Percentiles rank a stretch among this genome's conserved stretches.
phyloP scores from a whole-genome alignment of 2,113 vertebrate species.

The Cebus imitator region DNA sequence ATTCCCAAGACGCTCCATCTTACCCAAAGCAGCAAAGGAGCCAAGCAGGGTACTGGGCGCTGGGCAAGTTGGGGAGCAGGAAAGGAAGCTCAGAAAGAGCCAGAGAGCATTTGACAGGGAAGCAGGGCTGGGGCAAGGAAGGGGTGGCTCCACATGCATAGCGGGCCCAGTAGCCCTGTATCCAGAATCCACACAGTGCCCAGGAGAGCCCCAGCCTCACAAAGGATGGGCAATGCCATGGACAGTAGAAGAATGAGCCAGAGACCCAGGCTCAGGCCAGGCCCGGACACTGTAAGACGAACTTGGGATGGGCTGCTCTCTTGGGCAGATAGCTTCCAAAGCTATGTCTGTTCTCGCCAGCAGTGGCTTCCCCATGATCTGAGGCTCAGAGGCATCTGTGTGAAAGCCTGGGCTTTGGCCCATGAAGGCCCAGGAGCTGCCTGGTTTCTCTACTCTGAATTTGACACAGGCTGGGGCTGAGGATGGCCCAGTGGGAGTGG shows the following conservation, averaged over 20 bases:
- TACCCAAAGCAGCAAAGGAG: neutral
- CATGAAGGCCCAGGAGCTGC: neutral
- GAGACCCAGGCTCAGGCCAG: neutral
- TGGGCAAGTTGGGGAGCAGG: neutral
- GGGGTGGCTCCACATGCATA: rapidly evolving
- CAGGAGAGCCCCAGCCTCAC: neutral
- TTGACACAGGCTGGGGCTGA: neutral
- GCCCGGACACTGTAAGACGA: neutral
- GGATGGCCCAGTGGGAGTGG: neutral
- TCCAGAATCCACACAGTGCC: neutral
- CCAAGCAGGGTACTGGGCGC: neutral
- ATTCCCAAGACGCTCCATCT: neutral
- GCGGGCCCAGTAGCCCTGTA: too few relatives aligned
- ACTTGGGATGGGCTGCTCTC: neutral
- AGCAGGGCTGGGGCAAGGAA: neutral
- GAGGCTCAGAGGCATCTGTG: neutral
- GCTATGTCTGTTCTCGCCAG: neutral
- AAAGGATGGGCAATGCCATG: too few relatives aligned
- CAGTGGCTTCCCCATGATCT: neutral
- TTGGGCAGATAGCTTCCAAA: neutral
- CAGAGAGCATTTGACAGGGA: neutral
- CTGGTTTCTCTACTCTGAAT: neutral
- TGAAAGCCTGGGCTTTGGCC: neutral
- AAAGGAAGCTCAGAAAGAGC: neutral
- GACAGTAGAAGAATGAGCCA: neutral